Conservation (phyloP, 2,113 vertebrate genomes). For the Andinoacara biseriatus region DNA sequence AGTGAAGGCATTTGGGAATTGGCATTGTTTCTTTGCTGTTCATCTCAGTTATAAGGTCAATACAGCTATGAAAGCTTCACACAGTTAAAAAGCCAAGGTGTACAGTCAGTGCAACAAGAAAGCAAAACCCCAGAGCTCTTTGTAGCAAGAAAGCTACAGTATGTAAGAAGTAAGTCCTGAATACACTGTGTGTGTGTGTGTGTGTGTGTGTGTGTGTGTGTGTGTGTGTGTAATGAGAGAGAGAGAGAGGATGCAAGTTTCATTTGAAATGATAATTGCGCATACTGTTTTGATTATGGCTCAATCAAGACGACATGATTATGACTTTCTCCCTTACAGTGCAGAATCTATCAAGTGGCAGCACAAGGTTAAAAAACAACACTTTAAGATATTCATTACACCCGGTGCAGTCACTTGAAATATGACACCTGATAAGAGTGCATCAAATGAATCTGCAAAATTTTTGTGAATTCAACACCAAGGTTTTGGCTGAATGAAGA, state of each 20-base stretch:
- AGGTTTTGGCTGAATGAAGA: neutral
- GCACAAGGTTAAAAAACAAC: constrained; percentile 13
- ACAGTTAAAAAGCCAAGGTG: constrained; percentile 37
- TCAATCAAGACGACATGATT: constrained; percentile 38
- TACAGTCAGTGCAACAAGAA: constrained; percentile 47
- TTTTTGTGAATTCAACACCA: constrained; percentile 3
- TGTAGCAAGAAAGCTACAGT: neutral
- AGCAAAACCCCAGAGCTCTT: constrained; percentile 33
- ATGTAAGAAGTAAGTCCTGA: neutral
- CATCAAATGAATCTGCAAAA: constrained; percentile 25
- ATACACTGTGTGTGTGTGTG: neutral
- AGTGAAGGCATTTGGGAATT: constrained; percentile 40
- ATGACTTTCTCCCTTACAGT: constrained; percentile 11
- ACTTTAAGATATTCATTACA: neutral
- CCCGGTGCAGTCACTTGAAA: constrained; percentile 15
- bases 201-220: neutral
- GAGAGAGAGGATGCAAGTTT: constrained; percentile 5
- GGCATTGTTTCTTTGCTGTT: constrained; percentile 38
- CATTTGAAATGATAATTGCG: constrained; percentile 30
- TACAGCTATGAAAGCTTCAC: constrained; percentile 50
- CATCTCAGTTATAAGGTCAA: constrained; percentile 56
- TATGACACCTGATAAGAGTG: constrained; percentile 23
- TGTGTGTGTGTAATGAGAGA: too few species aligned
- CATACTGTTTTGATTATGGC: constrained; percentile 29
- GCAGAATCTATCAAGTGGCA: neutral